Evolutionary conservation across 2,888 invertebrate genomes (phyloP), one percentile per base, ranked within the genome.

Genomic region (Nymphalis c-album): DNA sequence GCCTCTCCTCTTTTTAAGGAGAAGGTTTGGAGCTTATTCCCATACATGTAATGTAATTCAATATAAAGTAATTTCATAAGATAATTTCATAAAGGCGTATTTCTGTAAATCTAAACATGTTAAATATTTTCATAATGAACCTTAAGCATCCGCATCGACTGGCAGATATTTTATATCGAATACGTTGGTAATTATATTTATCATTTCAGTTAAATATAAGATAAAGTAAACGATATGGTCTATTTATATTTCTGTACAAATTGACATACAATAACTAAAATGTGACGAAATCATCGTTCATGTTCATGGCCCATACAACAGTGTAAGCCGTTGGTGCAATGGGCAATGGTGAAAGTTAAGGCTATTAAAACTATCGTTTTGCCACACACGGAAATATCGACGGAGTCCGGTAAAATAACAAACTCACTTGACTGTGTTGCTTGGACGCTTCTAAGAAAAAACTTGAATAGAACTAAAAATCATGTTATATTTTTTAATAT

Each of bases 321-420:
- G 20, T 47, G 7, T 31, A 18, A 55, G 47, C 48, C 51, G 50
- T 65, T 68, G 59, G 50, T 67, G 70, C 67, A 71, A 71, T 47
- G 48, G 60, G 70, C 65, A 69, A 71, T 69, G 71, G 74, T 73
- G 74, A 74, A 74, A 74, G 74, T 73, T 69, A 65, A 64, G 60
- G 60, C 71, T 72, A 64, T 71, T 68, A 70, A 66, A 72, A 45
- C 63, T 64, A 71, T 65, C 67, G 72, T 72, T 71, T 72, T 69
- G 65, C 64, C 72, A 67, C 59, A 71, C 46, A 65, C 73, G 70
- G 69, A 73, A 71, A 68, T 63, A 48, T 61, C 20, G 57, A 58
- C 46, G 45, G 62, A 46, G 60, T 48, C 48, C 50, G 57, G 53
- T 61, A 45, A 20, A 53, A 45, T 46, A 53, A 62, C 46, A 51